Base-by-base conservation (phyloP, 1,140 invertebrate genomes). In the Hydropsyche tenuis region DNA sequence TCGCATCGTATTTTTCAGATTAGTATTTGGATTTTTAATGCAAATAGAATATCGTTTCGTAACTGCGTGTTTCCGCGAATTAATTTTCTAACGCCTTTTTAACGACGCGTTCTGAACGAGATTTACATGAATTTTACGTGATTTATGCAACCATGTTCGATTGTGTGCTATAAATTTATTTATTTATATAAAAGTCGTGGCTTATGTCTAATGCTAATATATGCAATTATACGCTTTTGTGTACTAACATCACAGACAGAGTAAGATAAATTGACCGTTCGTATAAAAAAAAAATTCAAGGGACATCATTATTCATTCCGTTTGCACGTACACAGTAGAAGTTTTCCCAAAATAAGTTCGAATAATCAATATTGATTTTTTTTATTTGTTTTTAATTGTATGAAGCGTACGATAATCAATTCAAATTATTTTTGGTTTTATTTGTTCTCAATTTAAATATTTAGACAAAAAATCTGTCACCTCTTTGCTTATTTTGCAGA, bases 71-170 rank as follows among this genome's bases (percentile, higher is more conserved):
- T 37, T 37, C 30, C 30, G 30, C 30, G 30, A 4, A 48, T 48
- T 48, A n/a, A 48, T 53, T 53, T 53, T 53, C 20, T 53, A 20
- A 48, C 46, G 46, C 46, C 12, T 37, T 37, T 37, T 37, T 37
- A 37, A 37, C 45, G 16, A 48, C 14, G 16, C 16, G 16, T 16
- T 60, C 11, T 2, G 25, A 60, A 25, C 22, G 20, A 18, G 56
- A 60, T 60, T 60, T 60, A 20, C 56, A 60, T 60, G 12, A 25
- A 60, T 60, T 60, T 60, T 60, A 48, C 48, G 48, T 53, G 48
- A 53, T 53, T 53, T 53, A 53, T 53, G 18, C 48, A 7, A 16
- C n/a, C n/a, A 46, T 46, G 16, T 53, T 53, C 48, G 48, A 53
- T 53, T 53, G 20, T 37, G 3, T 9, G 9, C 3, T 37, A 9